Evolutionary conservation across 1,140 invertebrate genomes (phyloP), one percentile per base, ranked within the genome.

Genomic region (Ceratitis capitata): DNA sequence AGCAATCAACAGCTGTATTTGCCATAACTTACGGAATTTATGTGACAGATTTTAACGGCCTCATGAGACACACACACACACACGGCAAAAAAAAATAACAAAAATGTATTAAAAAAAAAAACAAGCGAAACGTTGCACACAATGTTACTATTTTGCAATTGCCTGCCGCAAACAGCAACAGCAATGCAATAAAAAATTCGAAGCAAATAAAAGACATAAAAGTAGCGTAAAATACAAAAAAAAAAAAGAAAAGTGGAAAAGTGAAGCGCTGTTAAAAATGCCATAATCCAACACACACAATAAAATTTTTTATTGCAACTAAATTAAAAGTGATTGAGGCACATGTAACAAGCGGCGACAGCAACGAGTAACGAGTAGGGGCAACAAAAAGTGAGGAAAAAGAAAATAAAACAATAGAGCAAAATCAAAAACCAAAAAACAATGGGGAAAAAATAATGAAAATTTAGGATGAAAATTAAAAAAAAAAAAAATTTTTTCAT

Each of bases 271-370:
- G 69, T 78, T 78, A 78, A 78, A 78, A 78, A 78, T 45, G 39
- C 69, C 69, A 78, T 78, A 78, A 78, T 78, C 69, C 69, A 78
- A 78, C 69, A 78, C 69, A 78, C 69, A 78, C 69, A 78, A 78
- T 78, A 78, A 78, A 78, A 45, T 26, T 78, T 78, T 78, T 78
- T 78, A 78, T 78, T 7, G 69, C 69, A 78, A 78, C 69, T 78
- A 78, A 78, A 78, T 78, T 78, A 78, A 78, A 78, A 78, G 69
- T 78, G 69, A 78, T 78, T 78, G 69, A 78, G 23, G 69, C 69
- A 78, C 39, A 78, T 39, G 39, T 78, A 78, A 78, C 69, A 78
- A 78, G 69, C 69, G 23, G 69, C 61, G 61, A 69, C 61, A 39
- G 61, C 32, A 32, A 32, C 61, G 12, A 1, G 12, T 1, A 0